Percentiles rank a stretch among this genome's conserved stretches.
phyloP scores from a whole-genome alignment of 2,888 invertebrate genomes.

The Glaucopsyche alexis region DNA sequence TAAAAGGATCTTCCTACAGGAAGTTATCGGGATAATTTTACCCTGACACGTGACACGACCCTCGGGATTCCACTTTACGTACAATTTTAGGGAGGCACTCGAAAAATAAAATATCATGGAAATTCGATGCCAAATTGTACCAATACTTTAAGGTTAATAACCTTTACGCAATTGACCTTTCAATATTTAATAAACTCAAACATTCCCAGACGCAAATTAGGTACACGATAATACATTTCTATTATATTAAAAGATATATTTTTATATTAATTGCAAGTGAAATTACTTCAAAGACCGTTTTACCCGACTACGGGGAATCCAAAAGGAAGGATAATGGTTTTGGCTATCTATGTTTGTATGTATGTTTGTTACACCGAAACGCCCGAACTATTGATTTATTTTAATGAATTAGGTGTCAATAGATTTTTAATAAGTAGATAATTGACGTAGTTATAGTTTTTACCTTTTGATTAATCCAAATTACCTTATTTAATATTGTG shows the following conservation, averaged over 20 bases:
- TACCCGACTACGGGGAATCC: too few species aligned
- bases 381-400: too few species aligned
- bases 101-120: not conserved
- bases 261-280: too few species aligned
- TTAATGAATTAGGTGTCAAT: too few species aligned
- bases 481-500: not conserved
- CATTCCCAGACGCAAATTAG: not conserved
- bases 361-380: not conserved
- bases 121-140: not conserved
- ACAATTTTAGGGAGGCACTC: not conserved
- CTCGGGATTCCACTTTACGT: not conserved
- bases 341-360: not conserved
- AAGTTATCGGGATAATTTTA: not conserved
- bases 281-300: too few species aligned
- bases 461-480: too few species aligned
- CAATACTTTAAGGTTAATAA: not conserved
- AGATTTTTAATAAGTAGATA: too few species aligned
- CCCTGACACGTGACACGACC: not conserved
- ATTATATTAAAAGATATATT: too few species aligned
- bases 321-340: too few species aligned
- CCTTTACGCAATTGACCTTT: not conserved
- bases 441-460: too few species aligned
- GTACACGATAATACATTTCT: too few species aligned
- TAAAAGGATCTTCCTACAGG: not conserved
- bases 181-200: not conserved